Percentiles rank a stretch among this genome's conserved stretches.
phyloP scores from a whole-genome alignment of 2,888 invertebrate genomes.

The Fissipunctia ypsillon region DNA sequence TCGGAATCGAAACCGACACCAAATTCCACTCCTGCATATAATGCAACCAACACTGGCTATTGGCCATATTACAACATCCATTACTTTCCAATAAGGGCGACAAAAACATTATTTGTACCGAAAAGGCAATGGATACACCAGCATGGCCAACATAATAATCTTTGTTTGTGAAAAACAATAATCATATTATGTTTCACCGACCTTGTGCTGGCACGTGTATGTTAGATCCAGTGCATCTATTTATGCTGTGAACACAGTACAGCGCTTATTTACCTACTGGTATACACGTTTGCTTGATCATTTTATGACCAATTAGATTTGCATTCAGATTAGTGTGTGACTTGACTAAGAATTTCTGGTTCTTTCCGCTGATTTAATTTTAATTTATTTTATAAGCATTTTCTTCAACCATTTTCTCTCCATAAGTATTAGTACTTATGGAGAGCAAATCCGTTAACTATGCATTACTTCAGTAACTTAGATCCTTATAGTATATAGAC shows the following conservation, averaged over 20 bases:
- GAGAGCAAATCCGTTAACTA: too few species aligned
- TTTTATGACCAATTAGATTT: conserved; percentile 29
- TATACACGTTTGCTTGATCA: neutral
- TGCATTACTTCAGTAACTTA: too few species aligned
- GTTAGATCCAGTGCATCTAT: conserved; percentile 12
- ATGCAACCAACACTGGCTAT: neutral
- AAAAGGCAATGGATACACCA: conserved; percentile 5
- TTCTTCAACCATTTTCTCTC: too few species aligned
- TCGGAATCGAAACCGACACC: conserved; percentile 20
- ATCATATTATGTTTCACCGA: conserved; percentile 53
- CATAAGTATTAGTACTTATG: too few species aligned
- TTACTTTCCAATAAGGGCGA: neutral
- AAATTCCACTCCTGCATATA: conserved; percentile 25
- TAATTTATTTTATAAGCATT: too few species aligned
- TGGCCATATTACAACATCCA: conserved; percentile 7
- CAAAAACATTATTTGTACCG: neutral
- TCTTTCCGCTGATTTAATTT: neutral
- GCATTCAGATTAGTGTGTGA: conserved; percentile 2
- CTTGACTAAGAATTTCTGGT: neutral
- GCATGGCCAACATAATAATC: conserved; percentile 25
- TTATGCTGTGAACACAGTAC: conserved; percentile 8
- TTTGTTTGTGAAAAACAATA: conserved; percentile 45
- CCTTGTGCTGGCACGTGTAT: conserved; percentile 51
- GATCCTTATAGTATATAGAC: too few species aligned
- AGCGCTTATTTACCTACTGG: conserved; percentile 1